Evolutionary conservation across 2,888 invertebrate species (phyloP).

Genomic region (Archips xylosteana): DNA sequence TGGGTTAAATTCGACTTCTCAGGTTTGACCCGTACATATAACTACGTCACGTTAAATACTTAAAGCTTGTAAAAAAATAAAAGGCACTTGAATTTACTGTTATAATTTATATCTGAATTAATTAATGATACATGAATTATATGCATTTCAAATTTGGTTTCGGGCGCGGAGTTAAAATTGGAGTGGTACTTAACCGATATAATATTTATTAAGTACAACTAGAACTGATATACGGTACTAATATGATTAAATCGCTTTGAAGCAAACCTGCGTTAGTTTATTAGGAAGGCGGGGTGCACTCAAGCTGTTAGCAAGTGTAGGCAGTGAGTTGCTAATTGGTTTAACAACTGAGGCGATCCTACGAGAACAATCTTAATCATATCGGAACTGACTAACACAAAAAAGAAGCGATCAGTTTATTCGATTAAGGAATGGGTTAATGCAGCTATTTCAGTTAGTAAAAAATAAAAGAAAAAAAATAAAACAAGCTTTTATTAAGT

Average conservation of each 20-base stretch:
- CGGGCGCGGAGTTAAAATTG: not conserved
- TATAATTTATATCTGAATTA: too few relatives aligned
- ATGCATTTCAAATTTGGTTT: not conserved
- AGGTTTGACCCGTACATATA: too few relatives aligned
- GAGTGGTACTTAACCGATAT: not conserved
- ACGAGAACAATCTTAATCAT: not conserved
- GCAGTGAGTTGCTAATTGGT: conserved; percentile 31
- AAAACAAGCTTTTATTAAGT: too few relatives aligned
- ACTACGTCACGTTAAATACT: too few relatives aligned
- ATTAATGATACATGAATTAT: too few relatives aligned
- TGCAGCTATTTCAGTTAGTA: too few relatives aligned
- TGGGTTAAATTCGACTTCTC: too few relatives aligned
- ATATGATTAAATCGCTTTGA: conserved; percentile 15
- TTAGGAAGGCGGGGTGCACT: conserved; percentile 25
- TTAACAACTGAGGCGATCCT: conserved; percentile 25
- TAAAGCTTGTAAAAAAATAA: too few relatives aligned
- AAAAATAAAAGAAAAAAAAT: too few relatives aligned
- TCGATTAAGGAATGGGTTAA: not conserved
- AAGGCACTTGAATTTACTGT: too few relatives aligned
- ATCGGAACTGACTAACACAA: not conserved
- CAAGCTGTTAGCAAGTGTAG: conserved; percentile 34
- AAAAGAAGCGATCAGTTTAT: not conserved
- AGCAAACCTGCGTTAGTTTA: conserved; percentile 25
- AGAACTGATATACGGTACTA: not conserved
- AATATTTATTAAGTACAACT: not conserved